Percentiles rank a stretch among this genome's conserved stretches.
These are phyloP conservation scores for Eupithecia subumbrata DNA, from an alignment of 2,888 invertebrate genomes.

Conservation along the genomic window DNA sequence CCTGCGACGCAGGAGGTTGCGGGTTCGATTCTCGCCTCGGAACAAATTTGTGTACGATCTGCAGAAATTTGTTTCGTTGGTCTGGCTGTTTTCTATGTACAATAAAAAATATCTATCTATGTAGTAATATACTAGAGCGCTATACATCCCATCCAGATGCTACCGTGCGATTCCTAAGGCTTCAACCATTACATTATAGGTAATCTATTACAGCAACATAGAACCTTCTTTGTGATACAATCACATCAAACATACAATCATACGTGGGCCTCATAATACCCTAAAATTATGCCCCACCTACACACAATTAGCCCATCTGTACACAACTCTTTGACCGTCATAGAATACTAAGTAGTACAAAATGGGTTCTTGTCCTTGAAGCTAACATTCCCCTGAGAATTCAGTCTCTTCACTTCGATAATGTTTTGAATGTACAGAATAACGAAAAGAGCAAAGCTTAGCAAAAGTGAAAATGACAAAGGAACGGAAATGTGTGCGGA, in stretches of 20 bases:
- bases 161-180: too few species aligned
- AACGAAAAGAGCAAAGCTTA: background rate
- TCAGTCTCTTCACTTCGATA: slow-evolving; percentile 54
- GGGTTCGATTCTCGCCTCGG: too few species aligned
- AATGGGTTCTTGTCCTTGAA: slow-evolving; percentile 61
- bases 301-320: slow-evolving; percentile 20
- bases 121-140: too few species aligned
- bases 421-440: background rate
- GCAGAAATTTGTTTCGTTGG: too few species aligned
- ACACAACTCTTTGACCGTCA: slow-evolving; percentile 27
- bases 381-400: slow-evolving; percentile 64
- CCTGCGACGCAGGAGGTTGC: too few species aligned
- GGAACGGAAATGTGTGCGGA: background rate
- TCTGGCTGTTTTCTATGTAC: too few species aligned
- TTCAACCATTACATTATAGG: too few species aligned
- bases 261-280: slow-evolving; percentile 6
- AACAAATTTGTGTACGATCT: too few species aligned
- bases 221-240: background rate
- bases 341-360: slow-evolving; percentile 11
- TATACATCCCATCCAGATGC: too few species aligned
- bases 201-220: background rate
- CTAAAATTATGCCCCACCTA: background rate
- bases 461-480: slow-evolving; percentile 21
- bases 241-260: background rate
- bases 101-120: too few species aligned